These are phyloP conservation scores for Philaenus spumarius DNA, from an alignment of 1,140 invertebrate genomes.

Conservation along the genomic window DNA sequence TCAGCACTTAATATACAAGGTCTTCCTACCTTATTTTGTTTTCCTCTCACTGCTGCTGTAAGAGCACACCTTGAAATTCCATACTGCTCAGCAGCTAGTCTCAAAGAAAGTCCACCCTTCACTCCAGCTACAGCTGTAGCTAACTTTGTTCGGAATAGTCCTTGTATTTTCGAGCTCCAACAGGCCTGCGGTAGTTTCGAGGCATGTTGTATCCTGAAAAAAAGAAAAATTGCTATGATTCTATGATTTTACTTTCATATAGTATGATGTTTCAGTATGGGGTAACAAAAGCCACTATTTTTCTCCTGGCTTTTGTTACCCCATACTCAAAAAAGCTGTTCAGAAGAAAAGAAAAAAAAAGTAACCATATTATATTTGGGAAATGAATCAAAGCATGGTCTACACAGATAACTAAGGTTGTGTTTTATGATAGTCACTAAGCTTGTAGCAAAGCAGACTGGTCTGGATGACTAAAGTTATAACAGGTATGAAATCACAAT, in stretches of 20 bases:
- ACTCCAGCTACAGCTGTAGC: neutral
- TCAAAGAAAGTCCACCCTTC: slow-evolving; percentile 10
- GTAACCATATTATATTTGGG: neutral
- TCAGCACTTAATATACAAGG: slow-evolving; percentile 7
- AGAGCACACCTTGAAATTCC: slow-evolving; percentile 16
- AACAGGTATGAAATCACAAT: neutral
- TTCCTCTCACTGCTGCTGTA: slow-evolving; percentile 13
- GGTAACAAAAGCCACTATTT: slow-evolving; percentile 13
- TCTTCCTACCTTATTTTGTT: slow-evolving; percentile 4
- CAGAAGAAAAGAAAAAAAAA: neutral
- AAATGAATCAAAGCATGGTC: neutral
- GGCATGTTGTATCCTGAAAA: slow-evolving; percentile 13
- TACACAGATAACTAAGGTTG: slow-evolving; percentile 5
- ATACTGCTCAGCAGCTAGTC: slow-evolving; percentile 14
- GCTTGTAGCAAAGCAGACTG: neutral
- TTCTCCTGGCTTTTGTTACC: slow-evolving; percentile 18
- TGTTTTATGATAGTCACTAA: neutral
- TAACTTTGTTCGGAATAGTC: slow-evolving; percentile 10
- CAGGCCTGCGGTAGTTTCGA: slow-evolving; percentile 6
- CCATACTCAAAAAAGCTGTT: slow-evolving; percentile 3
- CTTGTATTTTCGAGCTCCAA: slow-evolving; percentile 15
- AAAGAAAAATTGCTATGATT: slow-evolving; percentile 8
- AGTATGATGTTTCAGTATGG: slow-evolving; percentile 16
- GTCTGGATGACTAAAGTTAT: neutral
- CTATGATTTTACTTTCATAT: slow-evolving; percentile 9